phyloP scores from a whole-genome alignment of 2,113 vertebrate species.

The Brachyhypopomus occidentalis region DNA sequence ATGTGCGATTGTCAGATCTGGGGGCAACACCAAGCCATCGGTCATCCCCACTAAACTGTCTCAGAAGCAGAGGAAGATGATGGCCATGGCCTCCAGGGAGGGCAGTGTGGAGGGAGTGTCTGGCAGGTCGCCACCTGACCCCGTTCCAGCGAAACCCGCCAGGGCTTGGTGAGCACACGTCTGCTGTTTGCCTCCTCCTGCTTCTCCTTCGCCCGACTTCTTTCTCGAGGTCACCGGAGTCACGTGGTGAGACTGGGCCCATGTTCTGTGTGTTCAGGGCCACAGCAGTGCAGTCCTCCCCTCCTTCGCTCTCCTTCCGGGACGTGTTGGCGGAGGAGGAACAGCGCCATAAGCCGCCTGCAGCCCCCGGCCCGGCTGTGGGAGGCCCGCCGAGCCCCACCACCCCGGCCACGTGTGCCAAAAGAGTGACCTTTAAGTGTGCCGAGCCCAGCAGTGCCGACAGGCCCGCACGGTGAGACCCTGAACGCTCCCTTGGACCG shows the following conservation, averaged over 20 bases:
- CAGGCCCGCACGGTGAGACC: slow-evolving; percentile 69
- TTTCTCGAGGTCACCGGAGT: background rate
- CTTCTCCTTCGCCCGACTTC: background rate
- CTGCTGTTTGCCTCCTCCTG: background rate
- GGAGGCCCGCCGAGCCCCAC: slow-evolving; percentile 62
- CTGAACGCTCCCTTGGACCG: background rate
- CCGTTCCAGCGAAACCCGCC: slow-evolving; percentile 75
- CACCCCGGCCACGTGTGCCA: slow-evolving; percentile 63
- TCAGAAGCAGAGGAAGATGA: slow-evolving; percentile 96
- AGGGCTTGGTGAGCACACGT: slow-evolving; percentile 84
- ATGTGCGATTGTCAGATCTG: slow-evolving; percentile 51
- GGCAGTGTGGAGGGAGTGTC: slow-evolving; percentile 67
- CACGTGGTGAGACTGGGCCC: background rate
- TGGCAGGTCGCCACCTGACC: slow-evolving; percentile 65
- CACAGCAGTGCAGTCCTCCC: slow-evolving; percentile 73
- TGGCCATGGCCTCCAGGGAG: slow-evolving; percentile 88
- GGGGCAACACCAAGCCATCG: slow-evolving; percentile 72
- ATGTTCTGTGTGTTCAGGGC: slow-evolving; percentile 70
- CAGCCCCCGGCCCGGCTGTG: slow-evolving; percentile 60
- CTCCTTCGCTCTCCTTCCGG: slow-evolving; percentile 83
- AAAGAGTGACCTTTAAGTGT: slow-evolving; percentile 80
- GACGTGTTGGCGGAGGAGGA: slow-evolving; percentile 85
- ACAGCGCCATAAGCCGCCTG: slow-evolving; percentile 64
- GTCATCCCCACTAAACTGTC: slow-evolving; percentile 84
- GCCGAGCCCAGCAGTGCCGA: slow-evolving; percentile 72